Conservation (phyloP, 2,888 invertebrate genomes). For the Seira sanloemensis region DNA sequence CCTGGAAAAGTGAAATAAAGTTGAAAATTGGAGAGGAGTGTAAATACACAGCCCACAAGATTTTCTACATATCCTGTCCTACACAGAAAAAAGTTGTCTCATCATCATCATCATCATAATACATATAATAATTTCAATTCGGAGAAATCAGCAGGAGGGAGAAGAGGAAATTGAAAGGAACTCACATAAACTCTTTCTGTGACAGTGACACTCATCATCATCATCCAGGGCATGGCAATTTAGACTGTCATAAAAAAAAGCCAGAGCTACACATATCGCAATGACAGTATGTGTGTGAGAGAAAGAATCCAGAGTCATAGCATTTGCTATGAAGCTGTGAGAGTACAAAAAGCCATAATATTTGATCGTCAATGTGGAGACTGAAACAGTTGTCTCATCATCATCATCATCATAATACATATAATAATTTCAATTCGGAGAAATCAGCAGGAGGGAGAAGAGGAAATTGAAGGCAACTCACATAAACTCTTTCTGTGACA, state of each 20-base stretch:
- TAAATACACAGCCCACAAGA: too few species aligned
- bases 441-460: not conserved
- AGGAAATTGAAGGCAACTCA: not conserved
- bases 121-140: not conserved
- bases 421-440: not conserved
- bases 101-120: not conserved
- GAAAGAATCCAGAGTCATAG: too few species aligned
- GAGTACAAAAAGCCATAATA: too few species aligned
- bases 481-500: not conserved
- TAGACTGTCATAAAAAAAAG: conserved; percentile 46
- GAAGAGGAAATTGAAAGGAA: not conserved
- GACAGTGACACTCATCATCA: conserved; percentile 49
- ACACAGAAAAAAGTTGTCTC: too few species aligned
- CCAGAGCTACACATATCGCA: too few species aligned
- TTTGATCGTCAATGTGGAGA: too few species aligned
- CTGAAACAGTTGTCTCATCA: too few species aligned
- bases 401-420: not conserved
- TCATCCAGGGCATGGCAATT: conserved; percentile 49
- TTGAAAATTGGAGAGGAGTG: not conserved
- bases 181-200: not conserved
- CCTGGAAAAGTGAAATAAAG: not conserved
- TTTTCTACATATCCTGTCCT: too few species aligned
- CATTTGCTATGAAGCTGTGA: too few species aligned
- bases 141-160: not conserved
- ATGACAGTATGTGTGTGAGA: too few species aligned